These are phyloP conservation scores for Hirundichthys speculiger DNA, from an alignment of 2,113 vertebrate genomes.

Conservation along the genomic window DNA sequence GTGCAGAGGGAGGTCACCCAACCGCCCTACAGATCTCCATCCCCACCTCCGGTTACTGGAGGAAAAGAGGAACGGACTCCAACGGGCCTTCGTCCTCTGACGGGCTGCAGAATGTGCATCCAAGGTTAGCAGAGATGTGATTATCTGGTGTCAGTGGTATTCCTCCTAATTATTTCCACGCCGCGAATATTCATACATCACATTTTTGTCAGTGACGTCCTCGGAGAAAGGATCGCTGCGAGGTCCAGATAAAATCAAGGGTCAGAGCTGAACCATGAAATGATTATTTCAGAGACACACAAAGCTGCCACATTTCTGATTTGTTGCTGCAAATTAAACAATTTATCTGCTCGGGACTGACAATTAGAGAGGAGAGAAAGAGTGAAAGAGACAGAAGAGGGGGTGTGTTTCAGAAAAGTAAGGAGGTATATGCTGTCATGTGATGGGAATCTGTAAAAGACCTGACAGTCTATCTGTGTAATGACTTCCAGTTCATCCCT, in stretches of 20 bases:
- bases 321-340: no score
- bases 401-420: constrained; percentile 36
- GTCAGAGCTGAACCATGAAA: no score
- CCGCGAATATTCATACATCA: constrained; percentile 1
- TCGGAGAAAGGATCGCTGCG: no score
- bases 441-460: constrained; percentile 29
- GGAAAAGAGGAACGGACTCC: background rate
- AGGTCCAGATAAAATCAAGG: no score
- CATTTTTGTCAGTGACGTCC: constrained; percentile 16
- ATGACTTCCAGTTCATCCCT: background rate
- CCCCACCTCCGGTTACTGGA: background rate
- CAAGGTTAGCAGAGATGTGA: constrained; percentile 36
- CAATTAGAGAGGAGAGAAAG: background rate
- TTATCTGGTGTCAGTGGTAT: constrained; percentile 27
- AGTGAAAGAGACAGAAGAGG: constrained; percentile 40
- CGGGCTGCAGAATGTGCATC: constrained; percentile 12
- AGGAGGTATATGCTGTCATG: constrained; percentile 21
- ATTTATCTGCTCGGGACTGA: constrained; percentile 36
- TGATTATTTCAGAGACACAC: no score
- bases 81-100: constrained; percentile 15
- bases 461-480: constrained; percentile 23
- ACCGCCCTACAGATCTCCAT: background rate
- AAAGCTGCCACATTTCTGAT: no score
- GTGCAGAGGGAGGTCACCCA: no score
- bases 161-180: no score